Base-by-base conservation (phyloP, 1,140 invertebrate genomes). In the Maniola jurtina region DNA sequence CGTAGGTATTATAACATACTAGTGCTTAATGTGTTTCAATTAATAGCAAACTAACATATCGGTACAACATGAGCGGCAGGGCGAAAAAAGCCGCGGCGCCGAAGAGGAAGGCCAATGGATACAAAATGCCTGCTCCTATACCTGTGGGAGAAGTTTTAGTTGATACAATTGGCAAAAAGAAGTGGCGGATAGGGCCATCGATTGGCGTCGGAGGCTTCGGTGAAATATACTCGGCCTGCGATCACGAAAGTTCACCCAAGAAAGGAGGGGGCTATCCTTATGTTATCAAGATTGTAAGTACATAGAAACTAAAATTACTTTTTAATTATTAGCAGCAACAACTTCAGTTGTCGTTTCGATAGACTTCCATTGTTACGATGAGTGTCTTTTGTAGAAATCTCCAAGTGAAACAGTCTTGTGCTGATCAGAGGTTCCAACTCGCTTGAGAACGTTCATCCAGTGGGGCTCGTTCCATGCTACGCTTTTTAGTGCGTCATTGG, bases 181-280 rank as follows among this genome's bases (percentile, higher is more conserved):
- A 94, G 81, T 99, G 98, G 98, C 94, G 93, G 68, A 93, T 99
- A 55, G 97, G 97, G 0, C 92, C 93, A 25, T 96, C 97, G 0
- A 96, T 99, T 61, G 98, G 97, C 1, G 92, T 95, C 65, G 98
- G 98, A n/a, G 98, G 97, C 40, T 99, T 98, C 91, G 97, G 97
- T 1, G 96, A 98, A 86, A 97, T 98, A 77, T 98, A 98, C 84
- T 92, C 94, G 25, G 96, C 95, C 81, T 84, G 88, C 85, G 93
- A 93, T 64, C 92, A 92, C 42, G 81, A 88, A 0, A 91, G 92
- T 58, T 89, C 84, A 10, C 88, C 86, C 1, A 92, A 92, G 61
- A 86, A 83, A 69, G 84, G 80, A 13, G 86, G 88, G 40, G 90
- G 91, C 55, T 95, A 93, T 87, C 92, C 93, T 16, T 94, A 92